Conservation (phyloP, 2,797 vertebrate species). For the Acanthornis magna region DNA sequence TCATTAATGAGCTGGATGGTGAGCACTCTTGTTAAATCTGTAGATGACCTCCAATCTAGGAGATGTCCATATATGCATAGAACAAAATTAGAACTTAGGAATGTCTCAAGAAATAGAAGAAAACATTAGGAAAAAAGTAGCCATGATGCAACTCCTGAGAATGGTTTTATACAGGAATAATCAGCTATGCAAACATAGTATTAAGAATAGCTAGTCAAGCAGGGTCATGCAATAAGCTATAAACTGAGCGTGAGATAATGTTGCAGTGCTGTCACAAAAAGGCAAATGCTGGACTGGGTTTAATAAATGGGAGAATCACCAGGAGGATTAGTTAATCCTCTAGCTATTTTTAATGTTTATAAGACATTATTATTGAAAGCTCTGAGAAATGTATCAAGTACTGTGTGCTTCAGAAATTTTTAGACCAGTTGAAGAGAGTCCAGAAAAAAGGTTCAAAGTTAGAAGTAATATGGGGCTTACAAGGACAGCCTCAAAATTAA, state of each 20-base stretch:
- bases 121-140: not conserved
- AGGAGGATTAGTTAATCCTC: not conserved
- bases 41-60: not conserved
- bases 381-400: not conserved
- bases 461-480: not conserved
- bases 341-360: not conserved
- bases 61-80: not conserved
- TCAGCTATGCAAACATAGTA: not conserved
- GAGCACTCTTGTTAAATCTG: constrained; percentile 6
- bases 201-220: not conserved
- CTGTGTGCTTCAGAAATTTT: not conserved
- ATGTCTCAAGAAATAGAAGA: not conserved
- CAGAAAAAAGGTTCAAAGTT: not conserved
- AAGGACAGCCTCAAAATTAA: not conserved
- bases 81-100: not conserved
- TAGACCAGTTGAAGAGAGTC: not conserved
- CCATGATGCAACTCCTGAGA: not conserved
- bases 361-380: not conserved
- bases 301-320: not conserved
- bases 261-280: not conserved
- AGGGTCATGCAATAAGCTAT: not conserved
- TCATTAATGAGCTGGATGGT: constrained; percentile 35
- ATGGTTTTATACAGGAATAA: not conserved
- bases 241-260: not conserved
- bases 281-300: not conserved